Evolutionary conservation across 2,797 vertebrate genomes (phyloP).

Genomic region (Crotalus adamanteus): DNA sequence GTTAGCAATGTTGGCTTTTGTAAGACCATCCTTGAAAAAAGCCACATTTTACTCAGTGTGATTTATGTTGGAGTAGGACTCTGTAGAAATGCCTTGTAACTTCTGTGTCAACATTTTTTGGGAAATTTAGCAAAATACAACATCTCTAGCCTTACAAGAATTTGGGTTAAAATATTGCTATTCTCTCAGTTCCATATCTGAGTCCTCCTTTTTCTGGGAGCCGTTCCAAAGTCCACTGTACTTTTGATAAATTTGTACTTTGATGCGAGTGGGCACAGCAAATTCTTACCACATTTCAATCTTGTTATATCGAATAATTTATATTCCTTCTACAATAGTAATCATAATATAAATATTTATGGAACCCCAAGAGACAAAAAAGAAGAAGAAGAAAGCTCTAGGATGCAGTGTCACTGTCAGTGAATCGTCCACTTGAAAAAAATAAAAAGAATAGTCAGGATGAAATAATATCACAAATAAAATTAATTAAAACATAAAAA

Average conservation of each 20-base stretch:
- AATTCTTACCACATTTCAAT: background rate
- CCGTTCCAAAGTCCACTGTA: background rate
- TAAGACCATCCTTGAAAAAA: background rate
- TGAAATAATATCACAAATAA: background rate
- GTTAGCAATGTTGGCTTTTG: background rate
- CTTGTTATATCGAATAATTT: background rate
- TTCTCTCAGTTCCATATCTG: conserved; percentile 35
- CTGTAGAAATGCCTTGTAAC: background rate
- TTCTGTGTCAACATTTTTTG: background rate
- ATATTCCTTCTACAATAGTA: background rate
- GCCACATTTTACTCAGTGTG: background rate
- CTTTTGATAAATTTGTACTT: background rate
- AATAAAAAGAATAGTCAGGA: background rate
- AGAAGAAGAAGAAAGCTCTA: background rate
- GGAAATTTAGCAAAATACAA: background rate
- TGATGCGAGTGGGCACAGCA: background rate
- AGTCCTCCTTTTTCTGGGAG: background rate
- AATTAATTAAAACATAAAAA: background rate
- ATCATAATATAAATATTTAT: background rate
- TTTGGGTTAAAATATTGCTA: conserved; percentile 27
- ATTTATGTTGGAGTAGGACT: background rate
- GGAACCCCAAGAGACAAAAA: background rate
- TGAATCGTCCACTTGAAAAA: background rate
- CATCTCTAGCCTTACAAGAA: background rate
- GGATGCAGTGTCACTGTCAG: background rate